phyloP scores from a whole-genome alignment of 2,113 vertebrate genomes.

The Lichenostomus cassidix region DNA sequence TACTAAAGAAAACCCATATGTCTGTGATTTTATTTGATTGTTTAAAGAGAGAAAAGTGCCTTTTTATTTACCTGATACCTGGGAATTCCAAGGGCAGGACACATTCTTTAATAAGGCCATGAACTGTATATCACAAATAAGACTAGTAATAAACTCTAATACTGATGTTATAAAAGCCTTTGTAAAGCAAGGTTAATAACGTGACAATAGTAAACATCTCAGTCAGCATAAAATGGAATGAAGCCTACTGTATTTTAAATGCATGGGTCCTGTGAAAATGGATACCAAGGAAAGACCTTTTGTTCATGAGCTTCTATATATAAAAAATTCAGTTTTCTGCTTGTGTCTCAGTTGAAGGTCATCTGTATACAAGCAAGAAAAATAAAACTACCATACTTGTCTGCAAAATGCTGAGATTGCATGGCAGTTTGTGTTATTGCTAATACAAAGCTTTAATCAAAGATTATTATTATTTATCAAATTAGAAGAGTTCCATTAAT shows the following conservation, averaged over 20 bases:
- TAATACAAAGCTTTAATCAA: not conserved
- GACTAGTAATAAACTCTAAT: slow-evolving; percentile 49
- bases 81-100: slow-evolving; percentile 48
- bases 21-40: not conserved
- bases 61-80: not conserved
- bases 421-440: not conserved
- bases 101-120: slow-evolving; percentile 57
- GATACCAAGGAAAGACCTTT: slow-evolving; percentile 40
- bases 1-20: not conserved
- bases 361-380: not conserved
- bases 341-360: slow-evolving; percentile 52
- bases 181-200: slow-evolving; percentile 59
- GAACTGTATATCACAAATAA: slow-evolving; percentile 49
- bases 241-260: slow-evolving; percentile 42
- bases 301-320: slow-evolving; percentile 6
- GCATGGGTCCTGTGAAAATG: slow-evolving; percentile 29
- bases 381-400: not conserved
- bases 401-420: not conserved
- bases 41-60: not conserved
- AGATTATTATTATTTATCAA: not conserved
- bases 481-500: not conserved
- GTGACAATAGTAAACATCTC: slow-evolving; percentile 49
- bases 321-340: slow-evolving; percentile 45
- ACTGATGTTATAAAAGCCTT: slow-evolving; percentile 50
- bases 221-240: slow-evolving; percentile 68